Evolutionary conservation across 2,888 invertebrate species (phyloP).

Genomic region (Calameuta filiformis): DNA sequence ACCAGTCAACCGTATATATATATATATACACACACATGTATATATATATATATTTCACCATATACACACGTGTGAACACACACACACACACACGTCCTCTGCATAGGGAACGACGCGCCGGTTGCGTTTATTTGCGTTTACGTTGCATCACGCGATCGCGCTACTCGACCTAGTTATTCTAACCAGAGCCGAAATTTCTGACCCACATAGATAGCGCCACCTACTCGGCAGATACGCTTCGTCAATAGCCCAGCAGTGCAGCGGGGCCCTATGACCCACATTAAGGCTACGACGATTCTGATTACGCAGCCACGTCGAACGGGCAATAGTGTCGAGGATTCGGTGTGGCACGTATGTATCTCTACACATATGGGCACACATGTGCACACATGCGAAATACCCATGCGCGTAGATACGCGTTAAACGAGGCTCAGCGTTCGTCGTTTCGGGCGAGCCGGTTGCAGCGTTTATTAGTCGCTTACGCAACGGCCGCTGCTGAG

Average conservation of each 20-base stretch:
- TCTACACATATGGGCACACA: too few relatives aligned
- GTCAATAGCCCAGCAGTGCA: neutral
- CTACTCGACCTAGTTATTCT: conserved; percentile 37
- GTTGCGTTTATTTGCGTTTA: conserved; percentile 14
- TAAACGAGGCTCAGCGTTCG: too few relatives aligned
- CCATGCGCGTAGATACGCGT: too few relatives aligned
- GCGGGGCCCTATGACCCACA: neutral
- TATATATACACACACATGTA: too few relatives aligned
- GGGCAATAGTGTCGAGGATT: neutral
- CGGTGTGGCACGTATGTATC: neutral
- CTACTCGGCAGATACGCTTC: neutral
- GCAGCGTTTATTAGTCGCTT: too few relatives aligned
- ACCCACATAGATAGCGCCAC: conserved; percentile 29
- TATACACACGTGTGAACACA: neutral
- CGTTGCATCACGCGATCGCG: conserved; percentile 27
- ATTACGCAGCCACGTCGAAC: neutral
- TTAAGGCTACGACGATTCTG: neutral
- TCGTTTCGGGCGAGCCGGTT: too few relatives aligned
- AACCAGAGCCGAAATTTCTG: conserved; percentile 35
- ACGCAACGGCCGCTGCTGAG: too few relatives aligned
- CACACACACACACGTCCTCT: conserved; percentile 3
- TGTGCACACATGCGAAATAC: too few relatives aligned
- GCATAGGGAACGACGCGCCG: conserved; percentile 27
- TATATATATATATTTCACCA: too few relatives aligned
- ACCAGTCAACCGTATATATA: too few relatives aligned